These are phyloP conservation scores for Dascillus cervinus DNA, from an alignment of 2,888 invertebrate genomes.

Conservation along the genomic window DNA sequence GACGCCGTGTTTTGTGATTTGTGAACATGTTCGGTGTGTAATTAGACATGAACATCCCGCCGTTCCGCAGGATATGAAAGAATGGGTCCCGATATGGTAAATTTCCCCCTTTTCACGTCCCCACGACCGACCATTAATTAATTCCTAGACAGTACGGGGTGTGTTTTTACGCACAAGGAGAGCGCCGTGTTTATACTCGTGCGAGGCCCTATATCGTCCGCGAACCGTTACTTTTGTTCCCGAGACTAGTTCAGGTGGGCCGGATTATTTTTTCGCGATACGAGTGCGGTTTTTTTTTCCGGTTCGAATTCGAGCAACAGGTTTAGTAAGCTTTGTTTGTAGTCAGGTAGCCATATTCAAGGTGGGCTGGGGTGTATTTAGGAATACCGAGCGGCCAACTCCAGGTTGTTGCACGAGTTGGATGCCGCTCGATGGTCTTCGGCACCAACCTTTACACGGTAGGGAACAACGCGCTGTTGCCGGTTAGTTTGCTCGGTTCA, in stretches of 20 bases:
- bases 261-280: too few relatives aligned
- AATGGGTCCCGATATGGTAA: conserved; percentile 78
- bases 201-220: too few relatives aligned
- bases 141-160: background rate
- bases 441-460: background rate
- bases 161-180: background rate
- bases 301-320: conserved; percentile 44
- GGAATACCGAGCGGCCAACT: conserved; percentile 11
- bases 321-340: conserved; percentile 49
- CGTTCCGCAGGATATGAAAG: conserved; percentile 55
- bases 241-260: too few relatives aligned
- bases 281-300: conserved; percentile 10
- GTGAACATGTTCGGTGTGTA: conserved; percentile 19
- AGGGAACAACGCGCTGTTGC: too few relatives aligned
- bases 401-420: background rate
- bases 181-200: background rate
- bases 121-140: background rate
- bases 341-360: conserved; percentile 53
- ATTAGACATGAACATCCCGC: conserved; percentile 20
- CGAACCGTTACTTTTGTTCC: too few relatives aligned
- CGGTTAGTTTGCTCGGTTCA: too few relatives aligned
- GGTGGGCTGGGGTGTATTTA: conserved; percentile 27
- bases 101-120: conserved; percentile 11
- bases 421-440: background rate
- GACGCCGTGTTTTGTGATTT: conserved; percentile 31